Conservation (phyloP, 2,888 invertebrate genomes). For the Deilephila elpenor region DNA sequence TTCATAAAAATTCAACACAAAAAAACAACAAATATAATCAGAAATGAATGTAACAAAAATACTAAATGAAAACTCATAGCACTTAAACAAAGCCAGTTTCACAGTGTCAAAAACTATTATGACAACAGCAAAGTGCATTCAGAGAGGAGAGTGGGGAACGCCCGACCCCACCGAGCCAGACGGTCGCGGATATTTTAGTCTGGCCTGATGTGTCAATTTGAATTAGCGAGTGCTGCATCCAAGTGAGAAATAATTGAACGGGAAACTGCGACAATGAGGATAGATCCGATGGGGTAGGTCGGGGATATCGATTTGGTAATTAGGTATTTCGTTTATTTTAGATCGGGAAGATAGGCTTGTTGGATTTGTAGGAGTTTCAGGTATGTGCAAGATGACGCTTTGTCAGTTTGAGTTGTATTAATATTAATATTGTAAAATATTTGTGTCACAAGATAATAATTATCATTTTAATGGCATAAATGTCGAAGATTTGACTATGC, state of each 20-base stretch:
- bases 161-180: slow-evolving; percentile 57
- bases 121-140: slow-evolving; percentile 61
- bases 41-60: slow-evolving; percentile 20
- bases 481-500: too few species aligned
- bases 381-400: background rate
- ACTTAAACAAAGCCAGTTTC: slow-evolving; percentile 50
- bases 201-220: slow-evolving; percentile 82
- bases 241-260: slow-evolving; percentile 62
- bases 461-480: too few species aligned
- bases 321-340: background rate
- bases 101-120: slow-evolving; percentile 73
- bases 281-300: slow-evolving; percentile 59
- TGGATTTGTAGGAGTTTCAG: background rate
- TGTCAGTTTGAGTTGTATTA: too few species aligned
- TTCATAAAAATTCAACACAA: background rate
- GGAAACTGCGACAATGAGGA: slow-evolving; percentile 22
- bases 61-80: slow-evolving; percentile 35
- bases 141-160: slow-evolving; percentile 49
- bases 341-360: background rate
- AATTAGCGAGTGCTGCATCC: slow-evolving; percentile 74
- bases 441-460: too few species aligned
- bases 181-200: slow-evolving; percentile 74
- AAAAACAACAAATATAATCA: background rate
- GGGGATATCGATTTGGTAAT: slow-evolving; percentile 29
- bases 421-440: too few species aligned